A percentile compares a stretch with the other conserved stretches of the same genome.
Conservation (phyloP, 2,888 invertebrate species). For the Limnephilus lunatus region DNA sequence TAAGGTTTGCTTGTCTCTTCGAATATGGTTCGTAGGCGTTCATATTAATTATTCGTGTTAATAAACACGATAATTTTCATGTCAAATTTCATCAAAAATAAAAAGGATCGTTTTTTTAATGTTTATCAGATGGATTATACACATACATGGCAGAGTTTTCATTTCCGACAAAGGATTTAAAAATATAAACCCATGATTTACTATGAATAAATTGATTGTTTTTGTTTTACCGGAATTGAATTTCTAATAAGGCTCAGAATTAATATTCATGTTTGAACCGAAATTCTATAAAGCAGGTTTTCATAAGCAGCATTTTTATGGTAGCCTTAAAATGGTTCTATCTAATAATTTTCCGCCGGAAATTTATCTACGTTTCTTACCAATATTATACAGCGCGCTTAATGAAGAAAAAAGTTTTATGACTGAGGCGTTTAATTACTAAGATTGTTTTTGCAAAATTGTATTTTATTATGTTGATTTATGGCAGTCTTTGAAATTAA, state of each 20-base stretch:
- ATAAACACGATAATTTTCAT: neutral
- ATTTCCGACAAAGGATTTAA: neutral
- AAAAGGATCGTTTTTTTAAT: too few species aligned
- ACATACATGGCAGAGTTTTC: neutral
- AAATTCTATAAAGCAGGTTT: too few species aligned
- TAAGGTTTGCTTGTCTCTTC: too few species aligned
- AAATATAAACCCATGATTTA: neutral
- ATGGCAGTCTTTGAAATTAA: neutral
- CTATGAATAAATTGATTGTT: neutral
- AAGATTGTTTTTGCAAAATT: neutral
- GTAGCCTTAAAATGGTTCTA: neutral
- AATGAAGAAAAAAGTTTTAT: slow-evolving; percentile 2
- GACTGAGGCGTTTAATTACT: neutral
- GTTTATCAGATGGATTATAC: neutral
- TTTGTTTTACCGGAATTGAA: neutral
- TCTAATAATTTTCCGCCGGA: neutral
- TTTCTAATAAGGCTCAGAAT: neutral
- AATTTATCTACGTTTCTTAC: neutral
- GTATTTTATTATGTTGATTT: neutral
- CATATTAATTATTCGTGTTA: neutral
- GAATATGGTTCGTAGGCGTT: too few species aligned
- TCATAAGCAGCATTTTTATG: neutral
- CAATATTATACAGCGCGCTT: neutral
- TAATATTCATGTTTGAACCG: neutral
- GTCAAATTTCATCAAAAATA: neutral